A percentile compares a stretch with the other conserved stretches of the same genome.
Evolutionary conservation across 2,797 vertebrate genomes (phyloP).

Genomic region (Ambastaia sidthimunki): DNA sequence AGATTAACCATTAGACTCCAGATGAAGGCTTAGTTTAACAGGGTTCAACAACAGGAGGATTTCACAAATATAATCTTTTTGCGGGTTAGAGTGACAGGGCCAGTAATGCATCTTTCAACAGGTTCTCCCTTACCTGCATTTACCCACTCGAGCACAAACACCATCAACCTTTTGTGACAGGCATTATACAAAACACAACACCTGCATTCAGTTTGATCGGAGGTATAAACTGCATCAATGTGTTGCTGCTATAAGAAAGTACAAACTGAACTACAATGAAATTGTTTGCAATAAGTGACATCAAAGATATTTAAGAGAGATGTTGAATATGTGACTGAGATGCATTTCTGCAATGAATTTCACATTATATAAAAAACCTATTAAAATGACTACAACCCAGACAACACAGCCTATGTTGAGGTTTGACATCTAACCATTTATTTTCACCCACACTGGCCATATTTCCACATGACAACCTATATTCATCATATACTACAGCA

Average conservation of each 20-base stretch:
- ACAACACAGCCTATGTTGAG: no score
- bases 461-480: neutral
- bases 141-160: neutral
- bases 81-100: neutral
- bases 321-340: neutral
- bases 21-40: no score
- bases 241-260: neutral
- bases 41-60: neutral
- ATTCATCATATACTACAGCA: neutral
- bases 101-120: no score
- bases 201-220: slow-evolving; percentile 9
- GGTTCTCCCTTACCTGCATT: neutral
- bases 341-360: no score
- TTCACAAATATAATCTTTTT: neutral
- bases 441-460: slow-evolving; percentile 10
- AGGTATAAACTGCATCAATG: neutral
- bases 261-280: neutral
- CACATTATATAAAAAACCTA: no score
- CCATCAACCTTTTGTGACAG: slow-evolving; percentile 16
- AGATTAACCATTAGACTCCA: no score
- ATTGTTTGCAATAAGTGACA: neutral
- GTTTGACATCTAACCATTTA: neutral
- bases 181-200: slow-evolving; percentile 19
- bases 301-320: neutral
- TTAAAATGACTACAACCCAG: neutral